These are phyloP conservation scores for Todus mexicanus DNA, from an alignment of 2,797 vertebrate species.

Conservation along the genomic window DNA sequence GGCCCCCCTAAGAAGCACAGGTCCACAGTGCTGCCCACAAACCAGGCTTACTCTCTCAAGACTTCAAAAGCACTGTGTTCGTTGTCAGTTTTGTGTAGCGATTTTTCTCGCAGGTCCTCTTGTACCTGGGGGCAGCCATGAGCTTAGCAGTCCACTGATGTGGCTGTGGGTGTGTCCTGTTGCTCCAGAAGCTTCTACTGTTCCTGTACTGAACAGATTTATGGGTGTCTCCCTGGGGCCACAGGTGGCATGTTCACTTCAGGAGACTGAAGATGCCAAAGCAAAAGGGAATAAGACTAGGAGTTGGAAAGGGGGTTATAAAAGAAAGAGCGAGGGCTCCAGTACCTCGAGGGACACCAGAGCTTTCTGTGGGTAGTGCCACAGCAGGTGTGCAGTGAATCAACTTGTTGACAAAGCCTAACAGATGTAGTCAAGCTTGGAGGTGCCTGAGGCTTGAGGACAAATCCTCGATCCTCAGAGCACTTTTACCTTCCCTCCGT, in stretches of 20 bases:
- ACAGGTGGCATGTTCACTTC: neutral
- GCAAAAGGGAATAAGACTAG: neutral
- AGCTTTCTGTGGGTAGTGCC: neutral
- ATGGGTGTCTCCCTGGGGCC: neutral
- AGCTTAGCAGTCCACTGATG: neutral
- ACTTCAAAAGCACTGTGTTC: neutral
- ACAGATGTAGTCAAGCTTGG: neutral
- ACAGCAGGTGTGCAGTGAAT: neutral
- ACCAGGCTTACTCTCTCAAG: neutral
- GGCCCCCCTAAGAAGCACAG: neutral
- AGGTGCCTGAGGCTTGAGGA: neutral
- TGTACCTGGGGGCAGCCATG: neutral
- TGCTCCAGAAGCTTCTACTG: neutral
- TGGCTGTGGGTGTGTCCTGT: neutral
- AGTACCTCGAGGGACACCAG: neutral
- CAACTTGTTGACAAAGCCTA: neutral
- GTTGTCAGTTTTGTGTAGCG: neutral
- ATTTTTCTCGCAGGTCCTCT: neutral
- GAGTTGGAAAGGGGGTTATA: neutral
- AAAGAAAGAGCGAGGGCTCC: neutral
- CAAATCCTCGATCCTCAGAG: neutral
- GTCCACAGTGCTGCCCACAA: neutral
- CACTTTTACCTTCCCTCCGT: neutral
- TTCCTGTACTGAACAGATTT: neutral
- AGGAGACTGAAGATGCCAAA: neutral